Evolutionary conservation across 2,888 invertebrate species (phyloP).

Genomic region (Eupithecia pulchellata): DNA sequence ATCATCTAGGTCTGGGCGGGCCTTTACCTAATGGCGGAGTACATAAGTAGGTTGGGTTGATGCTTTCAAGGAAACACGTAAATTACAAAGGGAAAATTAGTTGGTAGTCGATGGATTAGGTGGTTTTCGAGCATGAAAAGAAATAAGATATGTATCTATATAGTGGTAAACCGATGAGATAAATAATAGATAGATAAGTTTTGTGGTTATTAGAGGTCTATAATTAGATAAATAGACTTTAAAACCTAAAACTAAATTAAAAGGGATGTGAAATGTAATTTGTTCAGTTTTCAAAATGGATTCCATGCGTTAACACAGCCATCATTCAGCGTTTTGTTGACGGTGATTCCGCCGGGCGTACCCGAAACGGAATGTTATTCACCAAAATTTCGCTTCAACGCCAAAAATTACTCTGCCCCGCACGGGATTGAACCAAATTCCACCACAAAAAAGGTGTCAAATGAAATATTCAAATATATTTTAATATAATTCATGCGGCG

Average conservation of each 20-base stretch:
- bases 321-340: slow-evolving; percentile 81
- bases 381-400: slow-evolving; percentile 80
- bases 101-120: neutral
- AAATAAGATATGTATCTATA: neutral
- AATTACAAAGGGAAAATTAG: slow-evolving; percentile 7
- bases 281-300: slow-evolving; percentile 72
- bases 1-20: slow-evolving; percentile 77
- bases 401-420: slow-evolving; percentile 82
- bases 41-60: slow-evolving; percentile 29
- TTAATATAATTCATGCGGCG: slow-evolving; percentile 86
- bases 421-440: slow-evolving; percentile 83
- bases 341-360: slow-evolving; percentile 82
- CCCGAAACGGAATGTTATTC: slow-evolving; percentile 84
- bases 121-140: neutral
- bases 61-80: slow-evolving; percentile 19
- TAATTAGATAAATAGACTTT: neutral
- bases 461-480: slow-evolving; percentile 86
- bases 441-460: slow-evolving; percentile 85
- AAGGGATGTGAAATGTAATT: slow-evolving; percentile 52
- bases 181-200: no score
- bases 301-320: slow-evolving; percentile 71
- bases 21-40: slow-evolving; percentile 44
- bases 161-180: neutral
- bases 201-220: neutral
- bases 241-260: neutral